Evolutionary conservation across 2,797 vertebrate species (phyloP), one percentile per base, ranked within the genome.

Genomic region (Brachyrhaphis roseni): DNA sequence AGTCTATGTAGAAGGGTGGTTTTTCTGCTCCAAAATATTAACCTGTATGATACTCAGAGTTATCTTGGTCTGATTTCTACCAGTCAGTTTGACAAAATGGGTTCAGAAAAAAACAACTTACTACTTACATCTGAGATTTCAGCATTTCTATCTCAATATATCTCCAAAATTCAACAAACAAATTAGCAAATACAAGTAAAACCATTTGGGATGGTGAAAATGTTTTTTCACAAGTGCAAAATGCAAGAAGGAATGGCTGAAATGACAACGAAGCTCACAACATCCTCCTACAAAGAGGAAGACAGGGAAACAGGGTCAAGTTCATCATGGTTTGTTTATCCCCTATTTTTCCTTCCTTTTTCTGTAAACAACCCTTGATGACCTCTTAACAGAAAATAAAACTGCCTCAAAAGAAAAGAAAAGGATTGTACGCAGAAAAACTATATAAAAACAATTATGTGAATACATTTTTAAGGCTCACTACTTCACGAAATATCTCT

Each of bases 311-410:
- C 49, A n/a, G 43, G 72, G 72, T 62, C 39, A 45, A 20, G 59
- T 75, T 74, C 77, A 49, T 79, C 73, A 76, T 76, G 51, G 82
- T 87, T 92, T 88, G 86, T 85, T 88, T 84, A 78, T 88, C 71
- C 28, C 51, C 7, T 49, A 78, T 76, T 79, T 78, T 79, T 80
- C 39, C 16, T 82, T 91, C 84, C 85, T 87, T 78, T 84, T 86
- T 80, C 84, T 80, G 47, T 70, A 84, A 70, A 57, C 49, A 4
- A 64, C 75, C 74, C 59, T 78, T 53, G 47, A 78, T 82, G 10
- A 83, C 64, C 51, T 68, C 47, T 51, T 70, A 74, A 57, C 12
- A 43, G 68, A 71, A 45, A 28, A 23, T 12, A 76, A 78, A 66
- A 72, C 2, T 49, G 43, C 72, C 46, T 72, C 74, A 83, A 76